These are phyloP conservation scores for Steinernema carpocapsae DNA, from an alignment of 2,888 invertebrate genomes.

Conservation along the genomic window DNA sequence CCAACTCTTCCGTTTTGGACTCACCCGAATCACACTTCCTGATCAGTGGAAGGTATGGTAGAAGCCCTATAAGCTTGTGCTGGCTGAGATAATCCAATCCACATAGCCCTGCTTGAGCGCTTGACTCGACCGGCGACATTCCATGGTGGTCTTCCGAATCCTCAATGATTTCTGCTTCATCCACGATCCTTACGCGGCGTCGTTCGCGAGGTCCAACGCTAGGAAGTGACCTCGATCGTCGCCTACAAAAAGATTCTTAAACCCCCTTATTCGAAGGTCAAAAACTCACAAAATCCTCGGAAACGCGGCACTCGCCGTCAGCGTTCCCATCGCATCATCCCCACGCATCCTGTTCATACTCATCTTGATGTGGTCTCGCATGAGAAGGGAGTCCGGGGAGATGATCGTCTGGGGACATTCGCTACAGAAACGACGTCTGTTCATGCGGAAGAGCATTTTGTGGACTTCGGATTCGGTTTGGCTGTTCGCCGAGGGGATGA, in stretches of 20 bases:
- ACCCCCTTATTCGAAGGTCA: background rate
- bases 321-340: background rate
- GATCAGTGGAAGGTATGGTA: conserved; percentile 19
- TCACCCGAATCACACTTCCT: conserved; percentile 12
- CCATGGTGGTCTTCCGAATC: background rate
- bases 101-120: background rate
- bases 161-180: conserved; percentile 2
- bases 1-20: too few species aligned
- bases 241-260: background rate
- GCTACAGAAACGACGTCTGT: conserved; percentile 25
- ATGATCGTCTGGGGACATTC: conserved; percentile 31
- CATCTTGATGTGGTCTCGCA: background rate
- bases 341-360: background rate
- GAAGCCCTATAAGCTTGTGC: conserved; percentile 19
- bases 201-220: background rate
- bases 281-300: background rate
- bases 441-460: conserved; percentile 11
- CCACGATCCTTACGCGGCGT: background rate
- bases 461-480: conserved; percentile 17
- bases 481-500: background rate
- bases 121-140: background rate
- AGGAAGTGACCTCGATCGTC: conserved; percentile 5
- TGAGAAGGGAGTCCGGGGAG: background rate
- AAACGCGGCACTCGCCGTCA: background rate
- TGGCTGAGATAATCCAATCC: conserved; percentile 25